phyloP scores from a whole-genome alignment of 2,113 vertebrate genomes.

The Istiophorus platypterus region DNA sequence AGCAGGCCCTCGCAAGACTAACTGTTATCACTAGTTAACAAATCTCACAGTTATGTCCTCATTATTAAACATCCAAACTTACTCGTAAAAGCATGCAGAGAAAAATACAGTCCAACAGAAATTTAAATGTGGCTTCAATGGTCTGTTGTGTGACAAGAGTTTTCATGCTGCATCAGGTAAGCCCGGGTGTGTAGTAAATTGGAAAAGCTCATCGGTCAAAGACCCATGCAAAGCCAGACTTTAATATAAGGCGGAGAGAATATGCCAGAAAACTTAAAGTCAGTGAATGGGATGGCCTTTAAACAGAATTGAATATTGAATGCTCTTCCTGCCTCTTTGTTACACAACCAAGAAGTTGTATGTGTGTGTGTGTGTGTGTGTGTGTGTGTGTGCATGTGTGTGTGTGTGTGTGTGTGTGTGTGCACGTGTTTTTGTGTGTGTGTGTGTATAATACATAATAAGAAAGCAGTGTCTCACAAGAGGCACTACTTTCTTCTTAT shows the following conservation, averaged over 20 bases:
- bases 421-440: too few relatives aligned
- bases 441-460: background rate
- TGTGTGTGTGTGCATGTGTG: too few relatives aligned
- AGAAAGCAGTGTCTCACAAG: too few relatives aligned
- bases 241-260: conserved; percentile 11
- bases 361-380: too few relatives aligned
- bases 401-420: too few relatives aligned
- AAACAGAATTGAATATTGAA: conserved; percentile 22
- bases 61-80: conserved; percentile 8
- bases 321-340: background rate
- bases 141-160: conserved; percentile 40
- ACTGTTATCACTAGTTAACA: background rate
- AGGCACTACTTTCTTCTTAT: background rate
- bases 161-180: conserved; percentile 23
- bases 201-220: conserved; percentile 35
- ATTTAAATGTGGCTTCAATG: conserved; percentile 2
- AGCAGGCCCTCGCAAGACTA: background rate
- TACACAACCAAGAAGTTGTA: background rate
- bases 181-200: conserved; percentile 23
- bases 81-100: background rate
- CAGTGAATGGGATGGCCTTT: conserved; percentile 14
- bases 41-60: conserved; percentile 7
- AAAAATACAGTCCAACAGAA: conserved; percentile 8
- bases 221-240: background rate
- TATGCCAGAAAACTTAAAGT: conserved; percentile 11